Evolutionary conservation across 2,888 invertebrate genomes (phyloP), one percentile per base, ranked within the genome.

Genomic region (Lymantria dispar): DNA sequence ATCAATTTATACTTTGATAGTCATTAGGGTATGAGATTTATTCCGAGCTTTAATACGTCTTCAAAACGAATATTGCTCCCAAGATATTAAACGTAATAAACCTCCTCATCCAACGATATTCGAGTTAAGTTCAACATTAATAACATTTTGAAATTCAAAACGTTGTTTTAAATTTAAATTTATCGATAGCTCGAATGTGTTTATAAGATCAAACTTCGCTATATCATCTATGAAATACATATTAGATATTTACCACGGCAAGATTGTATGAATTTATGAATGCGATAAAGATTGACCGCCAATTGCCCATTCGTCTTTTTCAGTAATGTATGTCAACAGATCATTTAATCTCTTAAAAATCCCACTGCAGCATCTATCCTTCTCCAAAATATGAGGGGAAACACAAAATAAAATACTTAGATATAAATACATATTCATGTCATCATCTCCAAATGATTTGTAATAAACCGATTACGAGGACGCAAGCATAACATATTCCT

Each of bases 71-170:
- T 30, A 31, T 40, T 14, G 36, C 30, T 48, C 48, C 45, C 47
- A 36, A 45, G 45, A 44, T 37, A 45, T 38, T 15, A n/a, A 37
- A 45, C 13, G 42, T 37, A 45, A 44, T 52, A 40, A 45, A 47
- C 45, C 51, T 41, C 30, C 14, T 44, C 37, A 47, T 47, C 39
- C 33, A 1, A 37, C 39, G 37, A 41, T 47, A 42, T 47, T 43
- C 42, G 10, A 47, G 22, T 42, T 45, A 42, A 54, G 47, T 50
- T 47, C 44, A 54, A 33, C 38, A 31, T 48, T 42, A 48, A 48
- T 45, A 42, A 45, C 40, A 54, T 48, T 54, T 54, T 45, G 48
- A 54, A 54, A 45, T 54, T 54, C 54, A 50, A 45, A 50, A 44
- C 33, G 48, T 48, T 48, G 43, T 9, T 52, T 48, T 40, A 48